Conservation (phyloP, 2,113 vertebrate species). For the Prietella phreatophila region DNA sequence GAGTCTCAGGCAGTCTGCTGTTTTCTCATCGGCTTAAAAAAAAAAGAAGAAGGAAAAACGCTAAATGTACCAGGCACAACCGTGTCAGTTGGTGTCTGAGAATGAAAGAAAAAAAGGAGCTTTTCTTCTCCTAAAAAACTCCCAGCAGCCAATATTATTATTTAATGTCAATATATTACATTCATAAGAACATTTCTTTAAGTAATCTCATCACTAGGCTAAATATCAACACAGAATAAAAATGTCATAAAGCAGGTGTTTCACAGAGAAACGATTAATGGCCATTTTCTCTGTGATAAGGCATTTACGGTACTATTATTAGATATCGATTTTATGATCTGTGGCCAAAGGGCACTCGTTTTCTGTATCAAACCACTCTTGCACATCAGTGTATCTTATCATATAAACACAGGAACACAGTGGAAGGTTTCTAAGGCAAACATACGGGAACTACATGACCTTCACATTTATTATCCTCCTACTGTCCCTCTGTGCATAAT, state of each 20-base stretch:
- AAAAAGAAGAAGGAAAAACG: too few relatives aligned
- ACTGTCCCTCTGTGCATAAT: not conserved
- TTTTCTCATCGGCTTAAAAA: not conserved
- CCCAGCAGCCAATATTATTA: not conserved
- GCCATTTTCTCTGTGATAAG: not conserved
- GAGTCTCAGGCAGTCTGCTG: not conserved
- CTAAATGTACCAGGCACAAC: not conserved
- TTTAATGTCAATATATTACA: not conserved
- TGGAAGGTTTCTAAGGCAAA: not conserved
- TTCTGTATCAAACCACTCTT: not conserved
- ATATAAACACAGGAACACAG: conserved; percentile 35
- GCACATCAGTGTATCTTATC: not conserved
- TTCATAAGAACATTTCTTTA: not conserved
- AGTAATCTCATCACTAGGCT: not conserved
- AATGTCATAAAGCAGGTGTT: not conserved
- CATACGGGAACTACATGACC: not conserved
- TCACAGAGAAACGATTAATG: conserved; percentile 28
- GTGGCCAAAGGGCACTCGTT: conserved; percentile 13
- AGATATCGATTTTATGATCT: conserved; percentile 36
- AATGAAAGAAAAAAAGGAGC: not conserved
- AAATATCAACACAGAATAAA: not conserved
- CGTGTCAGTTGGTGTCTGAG: not conserved
- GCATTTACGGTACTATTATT: conserved; percentile 41
- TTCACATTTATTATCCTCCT: not conserved
- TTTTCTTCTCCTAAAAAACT: not conserved